A percentile compares a stretch with the other conserved stretches of the same genome.
These are phyloP conservation scores for Anser brachyrhynchus DNA, from an alignment of 2,113 vertebrate genomes.

Conservation along the genomic window DNA sequence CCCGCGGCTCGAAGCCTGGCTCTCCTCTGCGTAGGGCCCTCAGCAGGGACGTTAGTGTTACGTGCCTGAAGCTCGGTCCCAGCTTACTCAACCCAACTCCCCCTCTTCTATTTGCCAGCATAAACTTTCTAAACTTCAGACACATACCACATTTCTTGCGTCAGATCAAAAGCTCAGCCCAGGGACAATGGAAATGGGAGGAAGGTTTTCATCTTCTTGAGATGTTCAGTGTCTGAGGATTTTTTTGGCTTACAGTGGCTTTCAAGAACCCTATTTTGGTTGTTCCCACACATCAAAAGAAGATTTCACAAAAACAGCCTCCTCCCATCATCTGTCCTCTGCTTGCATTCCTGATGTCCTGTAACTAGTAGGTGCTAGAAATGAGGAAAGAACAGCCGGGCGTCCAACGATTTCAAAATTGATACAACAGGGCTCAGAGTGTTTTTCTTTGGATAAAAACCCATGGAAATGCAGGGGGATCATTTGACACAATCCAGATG, in stretches of 20 bases:
- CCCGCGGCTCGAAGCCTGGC: neutral
- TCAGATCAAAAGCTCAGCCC: slow-evolving; percentile 48
- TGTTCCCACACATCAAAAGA: slow-evolving; percentile 39
- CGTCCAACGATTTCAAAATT: slow-evolving; percentile 42
- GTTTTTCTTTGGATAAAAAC: slow-evolving; percentile 22
- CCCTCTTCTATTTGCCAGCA: slow-evolving; percentile 46
- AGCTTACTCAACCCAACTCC: slow-evolving; percentile 53
- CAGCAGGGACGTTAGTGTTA: neutral
- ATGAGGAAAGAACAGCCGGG: slow-evolving; percentile 18
- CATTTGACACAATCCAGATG: slow-evolving; percentile 26
- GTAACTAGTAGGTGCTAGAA: slow-evolving; percentile 53
- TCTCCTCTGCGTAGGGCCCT: neutral
- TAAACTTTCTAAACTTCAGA: slow-evolving; percentile 47
- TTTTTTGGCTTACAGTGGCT: slow-evolving; percentile 46
- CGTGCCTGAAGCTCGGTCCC: slow-evolving; percentile 33
- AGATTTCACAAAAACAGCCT: slow-evolving; percentile 42
- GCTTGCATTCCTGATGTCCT: slow-evolving; percentile 38
- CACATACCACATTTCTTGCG: slow-evolving; percentile 36
- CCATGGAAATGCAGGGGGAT: neutral
- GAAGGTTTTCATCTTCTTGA: slow-evolving; percentile 61
- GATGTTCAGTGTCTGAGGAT: slow-evolving; percentile 44
- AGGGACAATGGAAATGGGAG: slow-evolving; percentile 57
- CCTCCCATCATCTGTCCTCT: slow-evolving; percentile 41
- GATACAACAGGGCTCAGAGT: slow-evolving; percentile 4
- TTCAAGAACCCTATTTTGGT: slow-evolving; percentile 36